phyloP scores from a whole-genome alignment of 2,797 vertebrate genomes.

The Tragelaphus oryx region DNA sequence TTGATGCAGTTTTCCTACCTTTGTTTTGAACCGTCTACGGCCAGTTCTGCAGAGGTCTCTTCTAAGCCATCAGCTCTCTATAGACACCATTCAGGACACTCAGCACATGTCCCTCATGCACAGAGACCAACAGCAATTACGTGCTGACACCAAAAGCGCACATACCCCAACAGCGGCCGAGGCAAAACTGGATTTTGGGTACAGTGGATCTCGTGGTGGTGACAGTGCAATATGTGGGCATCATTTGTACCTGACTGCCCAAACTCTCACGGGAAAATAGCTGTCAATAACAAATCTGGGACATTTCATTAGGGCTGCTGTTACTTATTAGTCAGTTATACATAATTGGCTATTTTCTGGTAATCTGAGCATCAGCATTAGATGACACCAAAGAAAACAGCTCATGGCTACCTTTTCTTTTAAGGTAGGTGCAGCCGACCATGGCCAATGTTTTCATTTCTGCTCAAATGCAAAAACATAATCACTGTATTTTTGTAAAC shows the following conservation, averaged over 20 bases:
- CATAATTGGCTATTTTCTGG: background rate
- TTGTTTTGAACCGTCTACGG: background rate
- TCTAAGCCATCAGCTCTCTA: background rate
- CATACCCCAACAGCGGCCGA: accelerated
- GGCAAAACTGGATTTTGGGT: background rate
- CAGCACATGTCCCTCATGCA: background rate
- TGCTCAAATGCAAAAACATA: background rate
- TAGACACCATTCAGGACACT: background rate
- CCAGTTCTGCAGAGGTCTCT: background rate
- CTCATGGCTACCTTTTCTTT: slow-evolving; percentile 21
- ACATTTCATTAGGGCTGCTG: background rate
- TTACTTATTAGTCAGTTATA: background rate
- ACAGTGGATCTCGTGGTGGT: background rate
- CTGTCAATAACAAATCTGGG: background rate
- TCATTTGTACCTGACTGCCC: background rate
- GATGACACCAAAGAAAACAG: background rate
- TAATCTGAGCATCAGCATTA: background rate
- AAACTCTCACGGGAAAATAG: background rate
- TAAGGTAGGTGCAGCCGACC: background rate
- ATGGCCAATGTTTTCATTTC: background rate
- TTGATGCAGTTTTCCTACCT: background rate
- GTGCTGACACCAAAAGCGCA: background rate
- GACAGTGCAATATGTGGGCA: background rate
- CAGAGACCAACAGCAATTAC: background rate
- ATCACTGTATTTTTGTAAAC: background rate